These are phyloP conservation scores for Chionomys nivalis DNA, from an alignment of 2,113 vertebrate genomes.

Conservation along the genomic window DNA sequence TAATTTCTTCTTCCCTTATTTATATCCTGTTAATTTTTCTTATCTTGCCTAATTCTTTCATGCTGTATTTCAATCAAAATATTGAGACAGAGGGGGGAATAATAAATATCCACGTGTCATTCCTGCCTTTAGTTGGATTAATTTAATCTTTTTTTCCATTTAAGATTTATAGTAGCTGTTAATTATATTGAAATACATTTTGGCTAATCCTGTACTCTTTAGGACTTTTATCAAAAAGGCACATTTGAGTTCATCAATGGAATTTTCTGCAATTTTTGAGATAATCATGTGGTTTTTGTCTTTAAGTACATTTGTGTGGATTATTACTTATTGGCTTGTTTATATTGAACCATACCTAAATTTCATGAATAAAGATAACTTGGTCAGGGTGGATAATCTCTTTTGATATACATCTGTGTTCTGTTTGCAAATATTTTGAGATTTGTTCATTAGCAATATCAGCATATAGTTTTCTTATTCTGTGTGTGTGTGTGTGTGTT, in stretches of 20 bases:
- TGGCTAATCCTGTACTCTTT: neutral
- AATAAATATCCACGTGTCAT: neutral
- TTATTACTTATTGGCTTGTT: neutral
- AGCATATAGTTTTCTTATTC: neutral
- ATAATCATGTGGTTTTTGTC: neutral
- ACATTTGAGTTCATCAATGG: neutral
- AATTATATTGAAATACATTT: neutral
- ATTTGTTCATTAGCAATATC: neutral
- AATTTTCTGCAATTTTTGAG: neutral
- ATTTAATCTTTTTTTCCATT: neutral
- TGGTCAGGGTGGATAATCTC: neutral
- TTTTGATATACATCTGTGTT: neutral
- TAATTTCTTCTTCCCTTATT: neutral
- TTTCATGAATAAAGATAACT: neutral
- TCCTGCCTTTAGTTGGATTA: neutral
- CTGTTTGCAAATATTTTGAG: neutral
- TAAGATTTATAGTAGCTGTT: neutral
- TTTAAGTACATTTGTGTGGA: neutral
- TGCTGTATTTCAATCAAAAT: neutral
- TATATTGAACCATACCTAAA: neutral
- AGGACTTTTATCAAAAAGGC: neutral
- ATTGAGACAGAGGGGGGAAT: neutral
- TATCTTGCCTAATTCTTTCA: neutral
- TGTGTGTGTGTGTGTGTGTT: neutral
- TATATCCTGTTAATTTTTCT: neutral